Base-by-base conservation (phyloP, 2,888 invertebrate genomes). In the Tiliacea citrago region DNA sequence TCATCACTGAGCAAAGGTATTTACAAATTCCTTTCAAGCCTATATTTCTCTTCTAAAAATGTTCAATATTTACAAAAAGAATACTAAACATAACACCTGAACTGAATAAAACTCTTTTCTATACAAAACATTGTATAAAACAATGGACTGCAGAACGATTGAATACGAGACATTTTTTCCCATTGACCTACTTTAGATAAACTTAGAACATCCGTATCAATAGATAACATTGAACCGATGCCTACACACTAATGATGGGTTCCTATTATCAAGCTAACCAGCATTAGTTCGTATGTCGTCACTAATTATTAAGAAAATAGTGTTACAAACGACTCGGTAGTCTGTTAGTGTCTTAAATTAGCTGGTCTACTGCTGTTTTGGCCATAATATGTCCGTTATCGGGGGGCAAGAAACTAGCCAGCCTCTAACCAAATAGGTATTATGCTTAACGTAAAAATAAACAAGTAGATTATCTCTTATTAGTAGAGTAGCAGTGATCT, bases 111-210 rank as follows among this genome's bases (percentile, higher is more conserved):
- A 24, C 12, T 18, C 2, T 10, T 29, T 8, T n/a, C n/a, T 39
- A 57, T 49, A 51, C 47, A 16, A 65, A 51, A 66, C 51, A 45
- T 16, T 39, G 6, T 70, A 42, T 51, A 16, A 29, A 65, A 49
- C 42, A 75, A 57, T 21, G 16, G 24, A 7, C 21, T 35, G 18
- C 71, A 76, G 60, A 70, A 60, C 21, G 51, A 35, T 61, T 73
- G 29, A 62, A 51, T 42, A 68, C 29, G 29, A 29, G 29, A 61
- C 68, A n/a, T 53, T 61, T 62, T 21, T 51, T 3, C 66, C 68
- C 63, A 61, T 55, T 82, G 71, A 82, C 82, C 82, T 61, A 77
- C 29, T 77, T 77, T 9, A 24, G 18, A 61, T 51, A 75, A 70
- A 82, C 58, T 68, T 51, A 67, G 49, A 68, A 58, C 68, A 60